A percentile compares a stretch with the other conserved stretches of the same genome.
Conservation (phyloP, 1,140 invertebrate genomes). For the Pachyrhynchus sulphureomaculatus region DNA sequence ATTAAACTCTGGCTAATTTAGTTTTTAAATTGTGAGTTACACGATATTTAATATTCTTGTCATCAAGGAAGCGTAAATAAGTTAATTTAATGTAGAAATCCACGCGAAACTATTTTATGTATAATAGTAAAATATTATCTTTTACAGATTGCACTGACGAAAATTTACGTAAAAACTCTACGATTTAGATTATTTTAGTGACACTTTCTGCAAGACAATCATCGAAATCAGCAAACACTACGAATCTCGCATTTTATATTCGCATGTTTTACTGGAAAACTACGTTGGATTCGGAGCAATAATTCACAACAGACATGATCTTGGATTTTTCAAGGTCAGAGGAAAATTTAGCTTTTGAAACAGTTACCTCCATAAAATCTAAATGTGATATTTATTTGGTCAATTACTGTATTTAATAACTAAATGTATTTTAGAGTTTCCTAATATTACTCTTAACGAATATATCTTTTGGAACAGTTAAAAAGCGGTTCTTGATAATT, state of each 20-base stretch:
- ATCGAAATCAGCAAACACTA: conserved; percentile 46
- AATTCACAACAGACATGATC: conserved; percentile 78
- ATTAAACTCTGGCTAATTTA: too few species aligned
- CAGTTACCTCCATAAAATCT: conserved; percentile 24
- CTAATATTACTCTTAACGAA: background rate
- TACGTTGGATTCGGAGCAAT: conserved; percentile 76
- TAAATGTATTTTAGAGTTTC: background rate
- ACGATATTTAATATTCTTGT: too few species aligned
- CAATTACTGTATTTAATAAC: conserved; percentile 23
- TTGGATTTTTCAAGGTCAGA: conserved; percentile 84
- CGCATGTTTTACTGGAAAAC: conserved; percentile 75
- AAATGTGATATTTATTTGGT: conserved; percentile 35
- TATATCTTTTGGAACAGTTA: background rate
- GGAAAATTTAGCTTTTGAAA: conserved; percentile 82
- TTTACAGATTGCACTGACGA: conserved; percentile 48
- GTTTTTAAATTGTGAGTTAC: too few species aligned
- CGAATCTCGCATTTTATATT: conserved; percentile 62
- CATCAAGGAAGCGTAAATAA: too few species aligned
- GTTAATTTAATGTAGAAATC: too few species aligned
- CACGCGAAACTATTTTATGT: too few species aligned
- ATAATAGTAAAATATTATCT: too few species aligned
- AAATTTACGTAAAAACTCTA: conserved; percentile 53
- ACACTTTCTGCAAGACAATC: conserved; percentile 56
- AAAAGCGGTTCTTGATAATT: background rate
- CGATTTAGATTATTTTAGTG: conserved; percentile 61